phyloP scores from a whole-genome alignment of 2,797 vertebrate species.

The Borostomias antarcticus region DNA sequence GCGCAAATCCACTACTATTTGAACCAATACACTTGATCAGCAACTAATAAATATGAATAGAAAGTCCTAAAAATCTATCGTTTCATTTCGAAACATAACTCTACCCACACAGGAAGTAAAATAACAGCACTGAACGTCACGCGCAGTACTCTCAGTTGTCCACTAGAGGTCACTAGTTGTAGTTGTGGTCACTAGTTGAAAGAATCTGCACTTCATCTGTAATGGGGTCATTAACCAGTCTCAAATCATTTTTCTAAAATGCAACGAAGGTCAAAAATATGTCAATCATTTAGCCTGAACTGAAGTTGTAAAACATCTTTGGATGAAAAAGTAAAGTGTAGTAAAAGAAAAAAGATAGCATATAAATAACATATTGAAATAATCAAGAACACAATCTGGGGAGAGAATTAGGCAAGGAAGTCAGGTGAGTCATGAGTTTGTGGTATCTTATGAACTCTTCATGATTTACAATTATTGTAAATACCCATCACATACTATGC shows the following conservation, averaged over 20 bases:
- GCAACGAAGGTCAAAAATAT: no score
- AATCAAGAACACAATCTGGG: background rate
- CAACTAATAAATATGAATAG: background rate
- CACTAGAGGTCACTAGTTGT: background rate
- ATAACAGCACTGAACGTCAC: background rate
- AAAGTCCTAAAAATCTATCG: background rate
- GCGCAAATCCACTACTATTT: background rate
- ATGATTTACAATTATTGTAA: background rate
- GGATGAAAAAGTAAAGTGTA: no score
- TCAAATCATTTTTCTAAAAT: no score
- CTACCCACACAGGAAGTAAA: constrained; percentile 6
- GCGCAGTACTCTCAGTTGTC: background rate
- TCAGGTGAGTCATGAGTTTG: background rate
- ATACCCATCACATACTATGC: no score
- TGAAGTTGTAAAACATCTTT: no score
- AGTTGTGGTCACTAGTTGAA: no score
- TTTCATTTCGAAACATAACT: background rate
- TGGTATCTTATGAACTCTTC: background rate
- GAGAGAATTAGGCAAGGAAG: background rate
- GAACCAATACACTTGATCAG: background rate
- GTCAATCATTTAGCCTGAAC: no score
- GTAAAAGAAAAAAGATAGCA: no score
- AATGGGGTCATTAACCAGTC: no score
- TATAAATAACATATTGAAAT: no score
- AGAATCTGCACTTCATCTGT: no score